A percentile compares a stretch with the other conserved stretches of the same genome.
Evolutionary conservation across 2,797 vertebrate genomes (phyloP).

Genomic region (Acipenser ruthenus): DNA sequence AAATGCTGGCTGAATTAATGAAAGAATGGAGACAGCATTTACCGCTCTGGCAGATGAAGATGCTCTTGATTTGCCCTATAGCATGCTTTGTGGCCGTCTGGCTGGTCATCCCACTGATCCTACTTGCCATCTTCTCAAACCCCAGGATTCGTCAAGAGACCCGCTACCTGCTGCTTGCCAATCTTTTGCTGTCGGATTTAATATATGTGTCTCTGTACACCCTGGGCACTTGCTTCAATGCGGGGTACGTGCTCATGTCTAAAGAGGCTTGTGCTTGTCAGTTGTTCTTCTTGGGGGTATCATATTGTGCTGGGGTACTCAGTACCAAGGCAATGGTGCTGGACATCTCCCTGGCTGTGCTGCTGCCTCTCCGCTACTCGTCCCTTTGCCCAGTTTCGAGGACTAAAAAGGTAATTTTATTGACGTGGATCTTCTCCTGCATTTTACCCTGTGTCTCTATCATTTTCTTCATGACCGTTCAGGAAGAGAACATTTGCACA

Average conservation of each 20-base stretch:
- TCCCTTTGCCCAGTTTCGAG: conserved; percentile 50
- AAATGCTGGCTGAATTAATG: too few relatives aligned
- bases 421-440: too few relatives aligned
- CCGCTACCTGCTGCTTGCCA: conserved; percentile 64
- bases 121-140: conserved; percentile 55
- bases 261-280: conserved; percentile 48
- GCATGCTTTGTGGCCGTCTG: conserved; percentile 47
- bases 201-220: conserved; percentile 57
- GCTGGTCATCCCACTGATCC: conserved; percentile 54
- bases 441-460: too few relatives aligned
- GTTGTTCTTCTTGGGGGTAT: conserved; percentile 48
- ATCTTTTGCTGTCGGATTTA: conserved; percentile 58
- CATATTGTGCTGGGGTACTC: conserved; percentile 57
- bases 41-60: conserved; percentile 35
- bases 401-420: neutral
- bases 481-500: too few relatives aligned
- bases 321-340: conserved; percentile 58
- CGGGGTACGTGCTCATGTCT: conserved; percentile 39
- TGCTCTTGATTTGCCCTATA: conserved; percentile 53
- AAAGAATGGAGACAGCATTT: conserved; percentile 4
- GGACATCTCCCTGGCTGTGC: conserved; percentile 59
- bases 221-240: conserved; percentile 46
- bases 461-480: too few relatives aligned
- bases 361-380: conserved; percentile 56
- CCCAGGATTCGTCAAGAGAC: conserved; percentile 54